These are phyloP conservation scores for Ammodytes marinus DNA, from an alignment of 2,113 vertebrate genomes.

Conservation along the genomic window DNA sequence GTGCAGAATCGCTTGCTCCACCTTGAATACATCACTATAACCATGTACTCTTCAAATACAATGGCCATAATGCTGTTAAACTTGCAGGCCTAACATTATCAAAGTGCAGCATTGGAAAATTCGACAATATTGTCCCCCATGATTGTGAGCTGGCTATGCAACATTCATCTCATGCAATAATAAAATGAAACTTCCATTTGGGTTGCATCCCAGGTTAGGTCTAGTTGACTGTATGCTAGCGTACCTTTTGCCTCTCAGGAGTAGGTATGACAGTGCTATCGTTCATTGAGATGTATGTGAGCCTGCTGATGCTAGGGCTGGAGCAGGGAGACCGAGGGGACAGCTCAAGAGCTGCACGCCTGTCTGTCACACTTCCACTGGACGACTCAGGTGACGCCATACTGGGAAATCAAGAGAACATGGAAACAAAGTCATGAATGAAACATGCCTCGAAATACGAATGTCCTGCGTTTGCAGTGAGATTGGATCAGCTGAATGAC, in stretches of 20 bases:
- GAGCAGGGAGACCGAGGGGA: conserved; percentile 82
- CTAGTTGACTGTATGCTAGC: background rate
- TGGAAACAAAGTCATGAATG: background rate
- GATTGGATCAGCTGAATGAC: background rate
- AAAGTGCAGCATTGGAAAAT: background rate
- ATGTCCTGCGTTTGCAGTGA: background rate
- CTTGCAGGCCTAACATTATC: no score
- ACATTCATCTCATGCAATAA: background rate
- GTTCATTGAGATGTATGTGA: conserved; percentile 91
- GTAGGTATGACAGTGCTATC: conserved; percentile 78
- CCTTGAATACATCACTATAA: background rate
- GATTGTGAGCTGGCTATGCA: background rate
- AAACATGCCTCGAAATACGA: background rate
- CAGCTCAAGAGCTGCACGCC: conserved; percentile 62
- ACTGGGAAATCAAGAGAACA: conserved; percentile 52
- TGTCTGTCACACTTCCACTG: conserved; percentile 56
- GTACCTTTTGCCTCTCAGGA: conserved; percentile 82
- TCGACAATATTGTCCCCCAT: background rate
- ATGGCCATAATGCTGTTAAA: background rate
- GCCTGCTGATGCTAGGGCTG: conserved; percentile 87
- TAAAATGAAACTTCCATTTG: background rate
- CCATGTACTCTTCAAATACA: background rate
- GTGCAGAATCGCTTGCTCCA: no score
- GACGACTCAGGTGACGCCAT: conserved; percentile 59
- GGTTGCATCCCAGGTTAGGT: background rate